Base-by-base conservation (phyloP, 1,140 invertebrate species). In the Drosophila kikkawai region DNA sequence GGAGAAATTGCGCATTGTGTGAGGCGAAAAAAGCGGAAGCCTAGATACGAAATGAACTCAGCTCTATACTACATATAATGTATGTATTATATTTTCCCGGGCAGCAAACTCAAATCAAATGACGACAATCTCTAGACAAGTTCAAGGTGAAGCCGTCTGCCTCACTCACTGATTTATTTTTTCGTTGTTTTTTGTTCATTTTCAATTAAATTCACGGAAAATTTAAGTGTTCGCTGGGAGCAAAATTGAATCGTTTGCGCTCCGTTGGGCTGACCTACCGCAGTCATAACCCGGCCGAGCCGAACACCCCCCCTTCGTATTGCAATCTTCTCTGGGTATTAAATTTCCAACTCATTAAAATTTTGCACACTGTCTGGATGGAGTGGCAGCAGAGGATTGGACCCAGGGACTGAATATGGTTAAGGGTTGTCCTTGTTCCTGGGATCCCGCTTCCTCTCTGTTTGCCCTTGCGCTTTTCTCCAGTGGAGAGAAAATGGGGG, bases 301-400 rank as follows among this genome's bases (percentile, higher is more conserved):
- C 22, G 22, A 22, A 22, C 12, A 32, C 42, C 29, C 17, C 44
- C 45, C 11, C n/a, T n/a, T 42, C 65, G 34, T 37, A 55, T 56
- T 47, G 80, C 80, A 83, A 83, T 83, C 58, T 79, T 79, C 56
- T 59, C 70, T 57, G 69, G 59, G 74, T 88, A 90, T 88, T 90
- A 90, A 90, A 88, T 88, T 88, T 90, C 85, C 85, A 88, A 85
- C 85, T 88, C 85, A 88, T 88, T 88, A 88, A 85, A 88, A 88
- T 88, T 83, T 88, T 84, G 81, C 78, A 80, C 78, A 84, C 78
- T 87, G 77, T 87, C 70, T 88, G 83, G 79, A 63, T 75, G 81
- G 60, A 42, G 58, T 55, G 48, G 58, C 61, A 66, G 50, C 29
- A 34, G 67, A 39, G 51, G 51, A 37, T 55, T 37, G 78, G 42